Conservation (phyloP, 92 coral and sea anemone species). For the Plumapathes pennacea region DNA sequence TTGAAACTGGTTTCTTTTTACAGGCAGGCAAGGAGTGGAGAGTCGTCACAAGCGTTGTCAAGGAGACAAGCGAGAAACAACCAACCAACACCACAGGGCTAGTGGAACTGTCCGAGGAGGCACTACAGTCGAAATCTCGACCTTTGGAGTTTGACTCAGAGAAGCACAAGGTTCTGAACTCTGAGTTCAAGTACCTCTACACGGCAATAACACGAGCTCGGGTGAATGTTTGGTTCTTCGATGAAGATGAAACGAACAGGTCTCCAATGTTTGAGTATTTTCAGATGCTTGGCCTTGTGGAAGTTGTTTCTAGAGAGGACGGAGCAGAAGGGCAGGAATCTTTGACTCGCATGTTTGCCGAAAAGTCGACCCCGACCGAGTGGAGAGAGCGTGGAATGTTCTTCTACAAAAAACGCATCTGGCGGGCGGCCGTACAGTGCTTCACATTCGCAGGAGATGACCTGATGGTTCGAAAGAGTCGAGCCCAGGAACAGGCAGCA, state of each 20-base stretch:
- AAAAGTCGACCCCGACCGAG: conserved; percentile 54
- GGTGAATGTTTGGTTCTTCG: conserved; percentile 88
- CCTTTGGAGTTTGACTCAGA: conserved; percentile 65
- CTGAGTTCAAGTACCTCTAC: conserved; percentile 81
- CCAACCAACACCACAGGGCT: conserved; percentile 32
- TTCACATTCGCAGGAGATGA: conserved; percentile 59
- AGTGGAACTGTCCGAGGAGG: conserved; percentile 52
- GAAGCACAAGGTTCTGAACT: conserved; percentile 74
- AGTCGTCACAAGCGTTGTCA: conserved; percentile 58
- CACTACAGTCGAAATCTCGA: conserved; percentile 38
- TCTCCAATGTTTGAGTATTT: conserved; percentile 82
- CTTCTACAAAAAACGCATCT: conserved; percentile 64
- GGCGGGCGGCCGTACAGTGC: conserved; percentile 72
- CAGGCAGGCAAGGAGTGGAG: conserved; percentile 81
- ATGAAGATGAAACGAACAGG: conserved; percentile 69
- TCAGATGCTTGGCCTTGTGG: conserved; percentile 59
- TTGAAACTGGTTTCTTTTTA: neutral
- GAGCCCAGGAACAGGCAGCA: conserved; percentile 72
- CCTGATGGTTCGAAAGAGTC: conserved; percentile 50
- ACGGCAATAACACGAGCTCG: conserved; percentile 91
- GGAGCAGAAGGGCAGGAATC: conserved; percentile 10
- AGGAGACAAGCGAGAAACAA: conserved; percentile 10
- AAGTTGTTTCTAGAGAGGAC: conserved; percentile 32
- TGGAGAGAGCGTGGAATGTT: conserved; percentile 67
- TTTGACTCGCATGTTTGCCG: conserved; percentile 65